Conservation (phyloP, 2,113 vertebrate genomes). For the Herpetotheres cachinnans region DNA sequence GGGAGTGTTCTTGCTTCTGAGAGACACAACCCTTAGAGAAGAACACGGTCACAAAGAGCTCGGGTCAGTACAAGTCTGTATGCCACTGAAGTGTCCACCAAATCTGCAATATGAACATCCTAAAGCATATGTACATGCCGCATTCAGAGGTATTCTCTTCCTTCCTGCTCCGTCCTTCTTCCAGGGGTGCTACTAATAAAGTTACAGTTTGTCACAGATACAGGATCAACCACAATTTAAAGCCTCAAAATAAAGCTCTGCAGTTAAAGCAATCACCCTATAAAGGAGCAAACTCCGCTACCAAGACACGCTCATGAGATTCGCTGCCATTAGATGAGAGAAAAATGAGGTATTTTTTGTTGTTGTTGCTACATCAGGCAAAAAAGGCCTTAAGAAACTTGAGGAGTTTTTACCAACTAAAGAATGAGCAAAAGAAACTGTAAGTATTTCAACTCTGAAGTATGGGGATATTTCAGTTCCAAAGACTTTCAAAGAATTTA, state of each 20-base stretch:
- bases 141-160: not conserved
- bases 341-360: not conserved
- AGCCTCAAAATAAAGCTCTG: not conserved
- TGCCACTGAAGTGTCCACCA: not conserved
- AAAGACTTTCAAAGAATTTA: not conserved
- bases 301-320: not conserved
- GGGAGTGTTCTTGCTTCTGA: not conserved
- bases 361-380: not conserved
- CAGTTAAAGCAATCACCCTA: not conserved
- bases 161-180: not conserved
- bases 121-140: rapidly evolving
- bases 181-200: not conserved
- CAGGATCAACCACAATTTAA: not conserved
- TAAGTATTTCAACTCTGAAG: not conserved
- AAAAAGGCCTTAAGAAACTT: not conserved
- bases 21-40: not conserved
- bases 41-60: not conserved
- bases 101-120: not conserved
- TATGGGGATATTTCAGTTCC: not conserved
- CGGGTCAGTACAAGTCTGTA: not conserved
- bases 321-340: not conserved
- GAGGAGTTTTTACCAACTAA: not conserved
- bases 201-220: not conserved
- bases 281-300: not conserved
- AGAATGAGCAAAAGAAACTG: not conserved